phyloP scores from a whole-genome alignment of 2,888 invertebrate species.

The Lumbricus terrestris region DNA sequence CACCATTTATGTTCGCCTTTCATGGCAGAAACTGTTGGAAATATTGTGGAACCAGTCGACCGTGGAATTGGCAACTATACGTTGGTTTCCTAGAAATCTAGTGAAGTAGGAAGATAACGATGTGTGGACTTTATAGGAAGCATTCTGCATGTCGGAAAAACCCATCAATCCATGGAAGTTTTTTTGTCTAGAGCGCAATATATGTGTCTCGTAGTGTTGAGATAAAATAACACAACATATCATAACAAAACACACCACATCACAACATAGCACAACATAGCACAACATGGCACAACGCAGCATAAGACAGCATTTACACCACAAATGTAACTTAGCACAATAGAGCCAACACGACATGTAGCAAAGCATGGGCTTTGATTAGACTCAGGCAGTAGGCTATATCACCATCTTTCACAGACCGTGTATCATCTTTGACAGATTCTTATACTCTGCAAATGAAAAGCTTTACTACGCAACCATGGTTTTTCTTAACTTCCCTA shows the following conservation, averaged over 20 bases:
- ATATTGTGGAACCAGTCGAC: not conserved
- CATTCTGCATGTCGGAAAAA: not conserved
- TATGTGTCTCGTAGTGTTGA: too few species aligned
- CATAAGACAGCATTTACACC: too few species aligned
- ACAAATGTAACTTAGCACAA: not conserved
- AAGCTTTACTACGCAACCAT: not conserved
- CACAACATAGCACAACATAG: too few species aligned
- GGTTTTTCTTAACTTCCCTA: not conserved
- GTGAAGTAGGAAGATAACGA: not conserved
- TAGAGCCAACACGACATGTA: not conserved
- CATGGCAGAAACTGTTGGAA: not conserved
- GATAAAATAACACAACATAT: too few species aligned
- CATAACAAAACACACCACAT: too few species aligned
- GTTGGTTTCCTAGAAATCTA: not conserved
- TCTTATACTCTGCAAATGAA: not conserved
- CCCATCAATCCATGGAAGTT: not conserved
- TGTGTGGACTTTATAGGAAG: not conserved
- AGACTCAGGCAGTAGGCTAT: not conserved
- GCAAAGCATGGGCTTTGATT: not conserved
- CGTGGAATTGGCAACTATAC: not conserved
- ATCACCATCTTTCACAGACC: too few species aligned
- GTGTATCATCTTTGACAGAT: not conserved
- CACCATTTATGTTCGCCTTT: not conserved
- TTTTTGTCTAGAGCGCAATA: not conserved
- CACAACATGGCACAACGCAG: too few species aligned